These are phyloP conservation scores for Crossaster papposus DNA, from an alignment of 53 echinoderm and acorn worm species.

Conservation along the genomic window DNA sequence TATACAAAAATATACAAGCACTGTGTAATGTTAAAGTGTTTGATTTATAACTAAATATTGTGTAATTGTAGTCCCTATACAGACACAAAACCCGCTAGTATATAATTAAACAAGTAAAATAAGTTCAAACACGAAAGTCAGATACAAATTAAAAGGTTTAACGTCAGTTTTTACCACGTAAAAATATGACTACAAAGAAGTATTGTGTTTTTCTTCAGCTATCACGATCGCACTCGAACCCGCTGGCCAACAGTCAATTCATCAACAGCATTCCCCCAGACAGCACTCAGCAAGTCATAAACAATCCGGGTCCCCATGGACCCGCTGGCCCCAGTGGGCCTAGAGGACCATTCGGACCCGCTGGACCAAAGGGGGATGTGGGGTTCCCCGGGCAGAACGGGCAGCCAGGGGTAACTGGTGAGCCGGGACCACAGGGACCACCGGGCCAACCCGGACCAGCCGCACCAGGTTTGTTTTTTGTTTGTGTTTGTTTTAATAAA, in stretches of 20 bases:
- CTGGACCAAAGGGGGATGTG: constrained; percentile 39
- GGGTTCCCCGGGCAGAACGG: constrained; percentile 64
- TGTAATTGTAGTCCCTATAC: too few relatives aligned
- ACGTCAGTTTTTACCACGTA: not conserved
- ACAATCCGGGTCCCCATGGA: constrained; percentile 55
- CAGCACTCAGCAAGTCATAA: constrained; percentile 27
- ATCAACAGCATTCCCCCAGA: constrained; percentile 50
- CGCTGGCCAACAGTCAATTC: not conserved
- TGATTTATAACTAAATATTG: too few relatives aligned
- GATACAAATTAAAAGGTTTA: too few relatives aligned
- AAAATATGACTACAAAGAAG: not conserved
- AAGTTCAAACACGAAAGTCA: too few relatives aligned
- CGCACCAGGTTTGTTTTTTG: constrained; percentile 35
- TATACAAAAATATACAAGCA: too few relatives aligned
- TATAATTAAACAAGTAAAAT: too few relatives aligned
- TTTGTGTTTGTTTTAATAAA: not conserved
- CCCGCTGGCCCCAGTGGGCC: constrained; percentile 60
- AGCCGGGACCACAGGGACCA: constrained; percentile 52
- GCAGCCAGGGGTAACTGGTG: constrained; percentile 46
- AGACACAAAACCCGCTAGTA: too few relatives aligned
- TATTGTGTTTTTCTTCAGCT: not conserved
- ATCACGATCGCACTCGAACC: constrained; percentile 20
- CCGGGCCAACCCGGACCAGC: constrained; percentile 66
- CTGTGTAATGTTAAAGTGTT: too few relatives aligned
- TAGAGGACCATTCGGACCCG: constrained; percentile 56